A percentile compares a stretch with the other conserved stretches of the same genome.
phyloP scores from a whole-genome alignment of 2,888 invertebrate species.

The Melitaea athalia region DNA sequence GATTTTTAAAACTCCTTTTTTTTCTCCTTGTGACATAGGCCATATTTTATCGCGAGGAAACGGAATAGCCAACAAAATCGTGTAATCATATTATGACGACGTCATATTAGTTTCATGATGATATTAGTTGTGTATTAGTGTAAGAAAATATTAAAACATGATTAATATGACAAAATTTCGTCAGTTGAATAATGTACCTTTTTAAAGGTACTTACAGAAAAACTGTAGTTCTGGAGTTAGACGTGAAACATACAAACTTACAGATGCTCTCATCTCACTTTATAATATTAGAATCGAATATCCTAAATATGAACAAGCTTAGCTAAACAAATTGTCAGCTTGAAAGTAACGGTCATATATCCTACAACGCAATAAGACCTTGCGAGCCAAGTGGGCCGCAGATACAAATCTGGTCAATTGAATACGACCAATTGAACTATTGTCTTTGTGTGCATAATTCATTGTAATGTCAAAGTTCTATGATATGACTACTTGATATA shows the following conservation, averaged over 20 bases:
- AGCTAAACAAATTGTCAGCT: slow-evolving; percentile 30
- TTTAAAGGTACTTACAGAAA: no score
- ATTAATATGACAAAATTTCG: no score
- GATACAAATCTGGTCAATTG: slow-evolving; percentile 33
- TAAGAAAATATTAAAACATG: neutral
- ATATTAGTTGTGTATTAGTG: no score
- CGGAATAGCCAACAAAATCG: no score
- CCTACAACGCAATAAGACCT: slow-evolving; percentile 33
- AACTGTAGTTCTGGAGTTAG: no score
- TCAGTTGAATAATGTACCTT: no score
- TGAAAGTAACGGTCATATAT: slow-evolving; percentile 52
- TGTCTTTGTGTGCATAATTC: slow-evolving; percentile 24
- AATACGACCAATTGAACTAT: slow-evolving; percentile 30
- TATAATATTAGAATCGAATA: neutral
- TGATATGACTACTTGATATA: slow-evolving; percentile 5
- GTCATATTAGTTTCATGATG: neutral
- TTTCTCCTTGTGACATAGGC: no score
- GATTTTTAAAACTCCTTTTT: no score
- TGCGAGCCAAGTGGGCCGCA: slow-evolving; percentile 32
- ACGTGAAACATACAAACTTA: no score
- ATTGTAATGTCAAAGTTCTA: slow-evolving; percentile 13
- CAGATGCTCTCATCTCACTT: neutral
- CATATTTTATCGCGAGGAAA: no score
- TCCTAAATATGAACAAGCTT: neutral
- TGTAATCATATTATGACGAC: no score